Evolutionary conservation across 2,113 vertebrate species (phyloP).

Genomic region (Rhadina sibilatrix): DNA sequence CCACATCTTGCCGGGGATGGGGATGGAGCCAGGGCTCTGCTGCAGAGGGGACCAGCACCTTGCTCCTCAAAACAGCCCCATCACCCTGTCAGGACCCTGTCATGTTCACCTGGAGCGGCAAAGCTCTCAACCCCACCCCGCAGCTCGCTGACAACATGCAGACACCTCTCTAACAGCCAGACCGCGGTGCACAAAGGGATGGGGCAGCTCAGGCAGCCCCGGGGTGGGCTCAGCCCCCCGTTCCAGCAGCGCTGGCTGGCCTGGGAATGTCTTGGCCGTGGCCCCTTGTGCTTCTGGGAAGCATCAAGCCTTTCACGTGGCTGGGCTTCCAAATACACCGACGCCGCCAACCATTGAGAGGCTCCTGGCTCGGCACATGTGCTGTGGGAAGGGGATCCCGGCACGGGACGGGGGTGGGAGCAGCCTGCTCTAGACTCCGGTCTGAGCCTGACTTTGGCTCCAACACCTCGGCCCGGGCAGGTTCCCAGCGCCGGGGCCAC

Average conservation of each 20-base stretch:
- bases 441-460: background rate
- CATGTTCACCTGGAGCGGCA: accelerated
- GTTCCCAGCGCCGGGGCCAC: background rate
- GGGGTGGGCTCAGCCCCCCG: background rate
- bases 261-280: background rate
- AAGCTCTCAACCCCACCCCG: background rate
- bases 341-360: background rate
- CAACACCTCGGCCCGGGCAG: background rate
- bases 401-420: background rate
- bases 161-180: background rate
- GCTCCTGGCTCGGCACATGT: background rate
- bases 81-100: accelerated
- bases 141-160: background rate
- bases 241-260: background rate
- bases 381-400: slow-evolving; percentile 35
- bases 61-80: background rate
- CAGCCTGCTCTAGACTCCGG: background rate
- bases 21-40: background rate
- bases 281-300: background rate
- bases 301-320: background rate
- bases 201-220: background rate
- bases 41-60: background rate
- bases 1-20: accelerated
- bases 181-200: accelerated
- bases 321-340: background rate